These are phyloP conservation scores for Galaxea fascicularis DNA, from an alignment of 92 coral and sea anemone species.

Conservation along the genomic window DNA sequence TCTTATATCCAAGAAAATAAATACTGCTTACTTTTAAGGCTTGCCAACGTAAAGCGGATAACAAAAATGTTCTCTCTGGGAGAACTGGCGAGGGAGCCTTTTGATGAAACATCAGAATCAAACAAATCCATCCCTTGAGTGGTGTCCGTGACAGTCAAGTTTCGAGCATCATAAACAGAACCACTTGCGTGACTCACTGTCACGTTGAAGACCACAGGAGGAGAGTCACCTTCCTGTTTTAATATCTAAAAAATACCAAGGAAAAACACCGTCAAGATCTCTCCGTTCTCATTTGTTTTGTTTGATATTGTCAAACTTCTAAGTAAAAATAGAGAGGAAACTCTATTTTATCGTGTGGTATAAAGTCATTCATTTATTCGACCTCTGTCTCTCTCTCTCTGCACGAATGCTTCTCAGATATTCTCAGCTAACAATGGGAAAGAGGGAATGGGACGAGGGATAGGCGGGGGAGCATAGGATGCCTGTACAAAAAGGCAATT, in stretches of 20 bases:
- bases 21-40: conserved; percentile 65
- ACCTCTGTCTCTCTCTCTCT: too few species aligned
- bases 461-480: too few species aligned
- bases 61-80: conserved; percentile 69
- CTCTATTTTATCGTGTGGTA: too few species aligned
- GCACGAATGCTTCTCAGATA: too few species aligned
- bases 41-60: conserved; percentile 57
- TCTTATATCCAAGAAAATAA: background rate
- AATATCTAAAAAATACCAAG: conserved; percentile 49
- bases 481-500: too few species aligned
- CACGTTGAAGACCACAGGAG: conserved; percentile 81
- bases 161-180: conserved; percentile 85
- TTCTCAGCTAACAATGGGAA: too few species aligned
- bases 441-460: too few species aligned
- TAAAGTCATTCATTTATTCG: too few species aligned
- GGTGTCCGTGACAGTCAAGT: conserved; percentile 77
- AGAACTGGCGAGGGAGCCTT: conserved; percentile 59
- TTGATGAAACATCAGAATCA: conserved; percentile 71
- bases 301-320: too few species aligned
- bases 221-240: conserved; percentile 75
- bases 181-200: conserved; percentile 78
- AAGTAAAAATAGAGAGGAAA: too few species aligned
- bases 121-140: conserved; percentile 78
- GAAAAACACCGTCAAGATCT: background rate
- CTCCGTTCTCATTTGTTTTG: too few species aligned